Conservation (phyloP, 2,888 invertebrate genomes). For the Strigamia maritima region DNA sequence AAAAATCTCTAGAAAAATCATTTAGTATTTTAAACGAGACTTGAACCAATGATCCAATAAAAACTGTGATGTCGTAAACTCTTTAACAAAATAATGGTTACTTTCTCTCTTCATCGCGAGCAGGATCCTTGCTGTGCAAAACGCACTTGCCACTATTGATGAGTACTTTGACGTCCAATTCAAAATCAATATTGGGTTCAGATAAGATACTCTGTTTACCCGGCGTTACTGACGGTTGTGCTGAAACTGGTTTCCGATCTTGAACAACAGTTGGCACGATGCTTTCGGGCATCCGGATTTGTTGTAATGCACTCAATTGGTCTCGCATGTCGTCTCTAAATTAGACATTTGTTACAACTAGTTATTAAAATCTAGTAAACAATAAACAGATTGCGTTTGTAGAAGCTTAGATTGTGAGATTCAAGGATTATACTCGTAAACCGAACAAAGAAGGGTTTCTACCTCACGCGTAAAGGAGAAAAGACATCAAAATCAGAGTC, state of each 20-base stretch:
- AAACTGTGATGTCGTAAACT: constrained; percentile 48
- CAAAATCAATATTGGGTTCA: constrained; percentile 92
- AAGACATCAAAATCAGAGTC: constrained; percentile 37
- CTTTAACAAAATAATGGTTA: constrained; percentile 42
- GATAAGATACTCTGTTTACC: constrained; percentile 1
- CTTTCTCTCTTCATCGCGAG: constrained; percentile 62
- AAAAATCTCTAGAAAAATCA: too few relatives aligned
- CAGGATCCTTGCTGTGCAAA: constrained; percentile 81
- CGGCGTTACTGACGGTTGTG: background rate
- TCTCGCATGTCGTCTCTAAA: background rate
- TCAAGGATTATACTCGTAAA: too few relatives aligned
- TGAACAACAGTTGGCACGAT: background rate
- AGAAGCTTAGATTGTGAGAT: background rate
- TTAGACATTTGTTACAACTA: background rate
- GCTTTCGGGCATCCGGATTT: background rate
- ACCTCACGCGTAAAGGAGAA: constrained; percentile 2
- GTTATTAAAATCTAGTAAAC: background rate
- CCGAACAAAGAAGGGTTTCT: background rate
- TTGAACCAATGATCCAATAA: too few relatives aligned
- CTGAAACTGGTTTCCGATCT: background rate
- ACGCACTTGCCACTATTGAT: constrained; percentile 97
- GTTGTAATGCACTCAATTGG: background rate
- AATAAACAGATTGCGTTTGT: background rate
- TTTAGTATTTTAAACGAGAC: too few relatives aligned
- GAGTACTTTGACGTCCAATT: constrained; percentile 90